Conservation (phyloP, 23 tunicate species). For the Diplosoma virens region DNA sequence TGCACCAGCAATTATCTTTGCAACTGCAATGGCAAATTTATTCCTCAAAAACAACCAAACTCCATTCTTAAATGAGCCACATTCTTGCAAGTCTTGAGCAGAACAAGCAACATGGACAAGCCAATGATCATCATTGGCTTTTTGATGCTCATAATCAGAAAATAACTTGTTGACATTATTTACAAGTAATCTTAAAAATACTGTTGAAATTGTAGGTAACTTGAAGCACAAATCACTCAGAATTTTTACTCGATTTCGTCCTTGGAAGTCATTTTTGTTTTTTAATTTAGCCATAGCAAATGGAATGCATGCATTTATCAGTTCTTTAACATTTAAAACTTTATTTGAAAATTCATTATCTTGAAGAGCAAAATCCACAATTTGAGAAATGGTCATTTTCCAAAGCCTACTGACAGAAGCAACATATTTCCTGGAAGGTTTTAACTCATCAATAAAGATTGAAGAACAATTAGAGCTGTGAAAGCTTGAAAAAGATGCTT, state of each 20-base stretch:
- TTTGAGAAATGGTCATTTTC: background rate
- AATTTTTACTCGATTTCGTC: conserved; percentile 41
- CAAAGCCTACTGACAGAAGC: conserved; percentile 6
- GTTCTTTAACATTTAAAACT: background rate
- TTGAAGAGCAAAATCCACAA: background rate
- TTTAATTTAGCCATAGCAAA: conserved; percentile 43
- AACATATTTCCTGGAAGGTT: conserved; percentile 19
- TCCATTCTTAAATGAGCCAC: conserved; percentile 62
- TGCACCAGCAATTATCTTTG: conserved; percentile 34
- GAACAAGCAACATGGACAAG: conserved; percentile 66
- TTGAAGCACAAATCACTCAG: conserved; percentile 23
- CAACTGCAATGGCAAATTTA: conserved; percentile 20
- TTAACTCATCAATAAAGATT: conserved; percentile 54
- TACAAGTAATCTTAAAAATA: conserved; percentile 32
- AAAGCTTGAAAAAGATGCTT: conserved; percentile 20
- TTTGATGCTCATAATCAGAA: conserved; percentile 18
- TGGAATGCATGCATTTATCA: conserved; percentile 42
- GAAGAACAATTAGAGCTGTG: conserved; percentile 24
- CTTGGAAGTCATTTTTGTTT: background rate
- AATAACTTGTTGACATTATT: conserved; percentile 1
- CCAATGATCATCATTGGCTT: conserved; percentile 7
- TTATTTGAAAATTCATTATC: background rate
- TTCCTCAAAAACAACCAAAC: conserved; percentile 54
- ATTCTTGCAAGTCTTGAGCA: conserved; percentile 56
- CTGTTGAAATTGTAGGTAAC: background rate